Conservation (phyloP, 2,888 invertebrate species). For the Geotrupes spiniger region DNA sequence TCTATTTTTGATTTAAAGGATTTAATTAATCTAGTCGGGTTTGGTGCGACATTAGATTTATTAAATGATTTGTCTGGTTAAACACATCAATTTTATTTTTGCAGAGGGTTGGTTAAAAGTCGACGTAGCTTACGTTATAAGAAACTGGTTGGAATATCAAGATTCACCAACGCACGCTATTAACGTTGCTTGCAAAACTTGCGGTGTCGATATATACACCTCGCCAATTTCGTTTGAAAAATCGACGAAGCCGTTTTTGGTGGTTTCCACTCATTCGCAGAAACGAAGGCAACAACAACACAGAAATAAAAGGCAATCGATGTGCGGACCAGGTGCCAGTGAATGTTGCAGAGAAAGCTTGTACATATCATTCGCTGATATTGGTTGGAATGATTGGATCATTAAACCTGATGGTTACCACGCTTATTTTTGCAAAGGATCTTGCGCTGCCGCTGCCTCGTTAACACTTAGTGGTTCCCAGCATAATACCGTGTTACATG, state of each 20-base stretch:
- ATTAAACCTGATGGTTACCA: constrained; percentile 78
- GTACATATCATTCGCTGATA: constrained; percentile 77
- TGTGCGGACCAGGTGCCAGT: constrained; percentile 66
- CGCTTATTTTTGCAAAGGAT: constrained; percentile 84
- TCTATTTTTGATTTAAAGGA: no score
- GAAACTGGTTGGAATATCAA: constrained; percentile 71
- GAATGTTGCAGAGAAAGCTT: constrained; percentile 83
- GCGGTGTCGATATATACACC: constrained; percentile 61
- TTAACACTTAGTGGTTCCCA: constrained; percentile 62
- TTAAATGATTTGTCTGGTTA: no score
- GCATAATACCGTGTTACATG: constrained; percentile 74
- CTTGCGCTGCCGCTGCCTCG: constrained; percentile 71
- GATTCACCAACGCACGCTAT: constrained; percentile 68
- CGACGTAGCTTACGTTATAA: constrained; percentile 72
- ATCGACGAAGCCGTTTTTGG: constrained; percentile 72
- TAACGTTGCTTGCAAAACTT: constrained; percentile 76
- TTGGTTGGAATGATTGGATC: constrained; percentile 90
- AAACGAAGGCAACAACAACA: constrained; percentile 52
- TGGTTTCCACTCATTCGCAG: constrained; percentile 73
- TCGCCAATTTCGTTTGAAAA: constrained; percentile 69
- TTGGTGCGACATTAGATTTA: no score
- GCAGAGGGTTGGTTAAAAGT: constrained; percentile 79
- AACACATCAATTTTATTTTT: no score
- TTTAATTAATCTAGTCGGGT: no score
- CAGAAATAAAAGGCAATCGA: constrained; percentile 55